These are phyloP conservation scores for Amia ocellicauda DNA, from an alignment of 2,113 vertebrate genomes.

Conservation along the genomic window DNA sequence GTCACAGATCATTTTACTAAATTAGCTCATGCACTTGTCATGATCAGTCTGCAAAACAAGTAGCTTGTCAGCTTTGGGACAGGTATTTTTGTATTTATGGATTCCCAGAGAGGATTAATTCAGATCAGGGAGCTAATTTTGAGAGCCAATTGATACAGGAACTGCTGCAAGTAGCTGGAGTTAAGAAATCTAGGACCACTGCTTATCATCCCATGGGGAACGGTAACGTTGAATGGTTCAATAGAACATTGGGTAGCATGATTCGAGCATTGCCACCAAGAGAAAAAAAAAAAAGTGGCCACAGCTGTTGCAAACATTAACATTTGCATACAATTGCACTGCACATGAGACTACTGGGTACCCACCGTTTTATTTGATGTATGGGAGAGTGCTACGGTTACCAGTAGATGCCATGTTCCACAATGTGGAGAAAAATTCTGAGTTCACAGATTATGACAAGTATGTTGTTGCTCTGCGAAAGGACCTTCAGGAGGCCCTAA, in stretches of 20 bases:
- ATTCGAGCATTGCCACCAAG: neutral
- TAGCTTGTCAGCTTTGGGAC: constrained; percentile 16
- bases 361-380: constrained; percentile 14
- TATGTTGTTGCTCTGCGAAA: constrained; percentile 14
- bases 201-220: constrained; percentile 11
- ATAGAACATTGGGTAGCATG: neutral
- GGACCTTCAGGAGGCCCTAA: constrained; percentile 4
- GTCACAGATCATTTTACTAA: constrained; percentile 13
- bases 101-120: constrained; percentile 17
- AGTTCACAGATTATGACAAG: constrained; percentile 7
- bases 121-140: constrained; percentile 24
- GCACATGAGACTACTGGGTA: constrained; percentile 9
- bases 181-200: constrained; percentile 5
- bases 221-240: neutral
- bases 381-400: constrained; percentile 17
- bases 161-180: neutral
- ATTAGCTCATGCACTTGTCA: constrained; percentile 12
- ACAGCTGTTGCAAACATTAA: neutral
- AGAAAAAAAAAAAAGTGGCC: neutral
- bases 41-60: constrained; percentile 21
- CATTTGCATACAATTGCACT: neutral
- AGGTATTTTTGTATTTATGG: constrained; percentile 16
- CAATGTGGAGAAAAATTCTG: neutral
- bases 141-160: constrained; percentile 15
- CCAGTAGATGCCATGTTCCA: constrained; percentile 21